Evolutionary conservation across 30 jellyfish, hydroid and myxozoan species (phyloP).

Genomic region (Rhopilema esculentum): DNA sequence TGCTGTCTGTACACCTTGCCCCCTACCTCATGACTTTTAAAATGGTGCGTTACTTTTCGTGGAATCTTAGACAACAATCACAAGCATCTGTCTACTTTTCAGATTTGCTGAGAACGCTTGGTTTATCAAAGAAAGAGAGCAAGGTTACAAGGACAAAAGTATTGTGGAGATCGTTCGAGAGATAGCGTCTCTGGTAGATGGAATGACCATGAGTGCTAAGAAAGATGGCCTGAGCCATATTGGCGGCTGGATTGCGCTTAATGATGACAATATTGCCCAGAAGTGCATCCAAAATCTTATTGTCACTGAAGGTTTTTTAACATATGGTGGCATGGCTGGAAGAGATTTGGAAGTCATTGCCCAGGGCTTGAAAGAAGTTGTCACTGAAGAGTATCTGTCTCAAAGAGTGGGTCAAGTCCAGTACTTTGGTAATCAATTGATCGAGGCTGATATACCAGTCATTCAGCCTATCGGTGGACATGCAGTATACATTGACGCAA

Average conservation of each 20-base stretch:
- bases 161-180: conserved; percentile 67
- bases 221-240: conserved; percentile 82
- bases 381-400: conserved; percentile 60
- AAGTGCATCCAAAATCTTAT: conserved; percentile 64
- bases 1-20: too few species aligned
- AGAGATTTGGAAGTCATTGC: conserved; percentile 76
- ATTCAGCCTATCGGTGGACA: conserved; percentile 84
- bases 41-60: too few species aligned
- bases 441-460: conserved; percentile 64
- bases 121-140: conserved; percentile 73
- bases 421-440: conserved; percentile 60
- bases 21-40: too few species aligned
- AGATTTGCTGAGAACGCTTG: conserved; percentile 86
- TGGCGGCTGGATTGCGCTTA: conserved; percentile 77
- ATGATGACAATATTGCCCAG: conserved; percentile 66
- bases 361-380: conserved; percentile 73
- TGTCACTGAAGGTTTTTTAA: conserved; percentile 66
- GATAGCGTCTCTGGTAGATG: conserved; percentile 71
- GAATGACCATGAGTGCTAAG: conserved; percentile 86
- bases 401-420: conserved; percentile 79
- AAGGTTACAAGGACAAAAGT: conserved; percentile 25
- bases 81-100: neutral
- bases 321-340: conserved; percentile 80
- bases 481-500: conserved; percentile 82
- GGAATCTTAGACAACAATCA: too few species aligned